Conservation (phyloP, 2,797 vertebrate species). For the Danio jaintianensis region DNA sequence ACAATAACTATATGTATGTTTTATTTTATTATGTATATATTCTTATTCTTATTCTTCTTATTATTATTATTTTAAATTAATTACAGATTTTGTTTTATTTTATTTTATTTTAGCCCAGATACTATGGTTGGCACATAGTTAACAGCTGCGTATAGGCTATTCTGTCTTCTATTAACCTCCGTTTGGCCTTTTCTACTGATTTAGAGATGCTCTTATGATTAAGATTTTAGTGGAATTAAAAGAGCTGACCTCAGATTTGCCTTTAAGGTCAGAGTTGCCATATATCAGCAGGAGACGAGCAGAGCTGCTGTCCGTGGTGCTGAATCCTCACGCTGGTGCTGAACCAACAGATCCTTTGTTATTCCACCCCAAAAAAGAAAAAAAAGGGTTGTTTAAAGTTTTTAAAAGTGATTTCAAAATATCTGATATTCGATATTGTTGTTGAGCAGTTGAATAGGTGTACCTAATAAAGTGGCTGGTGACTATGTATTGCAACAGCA, state of each 20-base stretch:
- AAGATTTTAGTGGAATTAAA: conserved; percentile 25
- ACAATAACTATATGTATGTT: no score
- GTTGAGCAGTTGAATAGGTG: no score
- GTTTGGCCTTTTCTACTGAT: conserved; percentile 1
- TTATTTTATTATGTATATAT: no score
- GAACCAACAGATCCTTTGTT: neutral
- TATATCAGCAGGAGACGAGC: neutral
- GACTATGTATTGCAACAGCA: no score
- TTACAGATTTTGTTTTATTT: no score
- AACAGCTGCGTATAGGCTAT: neutral
- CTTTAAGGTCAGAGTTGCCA: neutral
- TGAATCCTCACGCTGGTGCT: neutral
- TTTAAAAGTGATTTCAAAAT: no score
- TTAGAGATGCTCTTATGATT: conserved; percentile 19
- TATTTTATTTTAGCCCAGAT: neutral
- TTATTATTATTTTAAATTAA: no score
- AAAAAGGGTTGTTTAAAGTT: no score
- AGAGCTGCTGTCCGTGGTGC: conserved; percentile 23
- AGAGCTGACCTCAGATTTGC: conserved; percentile 1
- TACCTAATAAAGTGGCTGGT: no score
- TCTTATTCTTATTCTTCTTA: no score
- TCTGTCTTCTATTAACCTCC: conserved; percentile 22
- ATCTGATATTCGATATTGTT: no score
- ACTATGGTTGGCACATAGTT: neutral
- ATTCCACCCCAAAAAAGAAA: neutral